phyloP scores from a whole-genome alignment of 2,797 vertebrate species.

The Capromys pilorides region DNA sequence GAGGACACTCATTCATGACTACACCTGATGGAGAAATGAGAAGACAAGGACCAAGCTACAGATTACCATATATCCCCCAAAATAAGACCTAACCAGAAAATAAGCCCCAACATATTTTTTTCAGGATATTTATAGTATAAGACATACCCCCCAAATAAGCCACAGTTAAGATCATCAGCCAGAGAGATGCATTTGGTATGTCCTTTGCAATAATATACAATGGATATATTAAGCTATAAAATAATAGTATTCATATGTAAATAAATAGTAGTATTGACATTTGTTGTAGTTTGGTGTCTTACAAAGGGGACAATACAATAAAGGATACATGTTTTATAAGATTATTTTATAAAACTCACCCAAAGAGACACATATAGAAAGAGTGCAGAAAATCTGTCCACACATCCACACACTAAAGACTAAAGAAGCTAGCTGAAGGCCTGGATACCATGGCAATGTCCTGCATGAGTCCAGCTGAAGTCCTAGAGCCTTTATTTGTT shows the following conservation, averaged over 20 bases:
- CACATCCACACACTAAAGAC: no score
- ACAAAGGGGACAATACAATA: no score
- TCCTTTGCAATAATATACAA: neutral
- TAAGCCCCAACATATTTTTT: neutral
- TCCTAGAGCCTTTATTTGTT: no score
- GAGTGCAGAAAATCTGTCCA: no score
- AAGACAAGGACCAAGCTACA: neutral
- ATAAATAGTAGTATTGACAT: neutral
- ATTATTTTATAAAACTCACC: no score
- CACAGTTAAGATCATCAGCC: neutral
- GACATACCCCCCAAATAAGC: neutral
- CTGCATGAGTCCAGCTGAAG: no score
- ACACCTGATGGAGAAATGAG: neutral
- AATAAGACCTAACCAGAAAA: no score
- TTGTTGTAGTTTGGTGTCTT: neutral
- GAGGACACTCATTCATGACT: neutral
- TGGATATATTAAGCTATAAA: neutral
- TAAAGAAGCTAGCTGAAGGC: no score
- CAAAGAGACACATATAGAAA: no score
- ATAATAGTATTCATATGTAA: neutral
- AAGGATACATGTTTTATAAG: no score
- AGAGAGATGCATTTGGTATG: neutral
- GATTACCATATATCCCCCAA: neutral
- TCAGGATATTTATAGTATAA: neutral
- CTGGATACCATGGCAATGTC: no score